Evolutionary conservation across 2,113 vertebrate species (phyloP).

Genomic region (Deroptyus accipitrinus): DNA sequence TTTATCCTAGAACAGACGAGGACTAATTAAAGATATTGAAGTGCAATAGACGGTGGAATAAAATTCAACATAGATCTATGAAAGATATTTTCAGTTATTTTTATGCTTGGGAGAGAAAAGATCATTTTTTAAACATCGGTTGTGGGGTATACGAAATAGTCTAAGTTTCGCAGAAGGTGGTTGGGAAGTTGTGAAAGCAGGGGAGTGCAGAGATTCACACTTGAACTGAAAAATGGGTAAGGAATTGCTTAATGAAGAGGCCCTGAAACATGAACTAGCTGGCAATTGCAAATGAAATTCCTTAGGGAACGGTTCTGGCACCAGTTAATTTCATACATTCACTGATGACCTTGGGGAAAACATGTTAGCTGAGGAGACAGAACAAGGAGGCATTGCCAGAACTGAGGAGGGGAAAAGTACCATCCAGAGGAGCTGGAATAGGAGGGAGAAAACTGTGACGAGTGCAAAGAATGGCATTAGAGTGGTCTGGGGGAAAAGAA

Average conservation of each 20-base stretch:
- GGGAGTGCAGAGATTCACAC: not conserved
- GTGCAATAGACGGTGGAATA: not conserved
- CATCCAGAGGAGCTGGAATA: not conserved
- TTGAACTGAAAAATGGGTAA: not conserved
- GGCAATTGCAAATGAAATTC: not conserved
- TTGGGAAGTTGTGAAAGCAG: not conserved
- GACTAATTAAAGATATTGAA: not conserved
- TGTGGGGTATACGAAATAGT: not conserved
- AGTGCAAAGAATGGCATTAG: not conserved
- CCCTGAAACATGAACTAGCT: not conserved
- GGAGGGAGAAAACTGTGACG: not conserved
- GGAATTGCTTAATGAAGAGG: not conserved
- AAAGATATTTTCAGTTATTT: not conserved
- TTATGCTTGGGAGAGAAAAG: not conserved
- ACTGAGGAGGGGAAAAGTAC: not conserved
- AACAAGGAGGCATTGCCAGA: not conserved
- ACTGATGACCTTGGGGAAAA: conserved; percentile 25
- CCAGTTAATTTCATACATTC: not conserved
- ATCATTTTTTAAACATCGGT: not conserved
- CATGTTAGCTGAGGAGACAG: not conserved
- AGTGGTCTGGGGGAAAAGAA: not conserved
- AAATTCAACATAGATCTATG: not conserved
- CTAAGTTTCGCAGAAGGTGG: not conserved
- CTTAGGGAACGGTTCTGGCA: not conserved
- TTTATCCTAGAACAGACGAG: not conserved